These are phyloP conservation scores for Tinea trinotella DNA, from an alignment of 2,888 invertebrate species.

Conservation along the genomic window DNA sequence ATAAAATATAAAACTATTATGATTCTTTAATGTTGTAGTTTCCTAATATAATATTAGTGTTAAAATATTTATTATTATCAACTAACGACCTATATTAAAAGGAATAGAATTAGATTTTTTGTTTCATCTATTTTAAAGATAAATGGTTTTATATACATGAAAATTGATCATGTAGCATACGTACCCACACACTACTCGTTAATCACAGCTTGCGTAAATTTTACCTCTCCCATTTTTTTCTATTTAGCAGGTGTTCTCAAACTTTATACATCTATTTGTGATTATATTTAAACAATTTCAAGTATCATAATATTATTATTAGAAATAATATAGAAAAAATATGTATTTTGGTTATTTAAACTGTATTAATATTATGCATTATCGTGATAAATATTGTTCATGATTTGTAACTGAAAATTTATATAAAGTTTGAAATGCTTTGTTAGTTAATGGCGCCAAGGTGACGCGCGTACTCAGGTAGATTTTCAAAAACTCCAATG, in stretches of 20 bases:
- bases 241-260: constrained; percentile 24
- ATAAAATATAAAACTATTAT: too few species aligned
- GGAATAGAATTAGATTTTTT: constrained; percentile 38
- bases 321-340: too few species aligned
- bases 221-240: constrained; percentile 37
- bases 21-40: not conserved
- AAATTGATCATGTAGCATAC: constrained; percentile 35
- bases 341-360: too few species aligned
- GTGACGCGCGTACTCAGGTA: constrained; percentile 52
- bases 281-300: too few species aligned
- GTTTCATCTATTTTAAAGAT: constrained; percentile 31
- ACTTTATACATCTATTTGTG: too few species aligned
- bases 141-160: constrained; percentile 35
- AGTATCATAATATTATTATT: too few species aligned
- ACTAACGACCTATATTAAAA: constrained; percentile 22
- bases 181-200: constrained; percentile 44
- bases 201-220: constrained; percentile 54
- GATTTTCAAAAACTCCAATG: constrained; percentile 26
- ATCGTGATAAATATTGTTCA: too few species aligned
- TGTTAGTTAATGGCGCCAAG: constrained; percentile 47
- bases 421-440: constrained; percentile 35
- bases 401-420: too few species aligned
- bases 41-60: not conserved
- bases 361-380: too few species aligned
- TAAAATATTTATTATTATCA: constrained; percentile 12